Percentiles rank a stretch among this genome's conserved stretches.
Evolutionary conservation across 2,797 vertebrate species (phyloP).

Genomic region (Mormyrops attenuatus): DNA sequence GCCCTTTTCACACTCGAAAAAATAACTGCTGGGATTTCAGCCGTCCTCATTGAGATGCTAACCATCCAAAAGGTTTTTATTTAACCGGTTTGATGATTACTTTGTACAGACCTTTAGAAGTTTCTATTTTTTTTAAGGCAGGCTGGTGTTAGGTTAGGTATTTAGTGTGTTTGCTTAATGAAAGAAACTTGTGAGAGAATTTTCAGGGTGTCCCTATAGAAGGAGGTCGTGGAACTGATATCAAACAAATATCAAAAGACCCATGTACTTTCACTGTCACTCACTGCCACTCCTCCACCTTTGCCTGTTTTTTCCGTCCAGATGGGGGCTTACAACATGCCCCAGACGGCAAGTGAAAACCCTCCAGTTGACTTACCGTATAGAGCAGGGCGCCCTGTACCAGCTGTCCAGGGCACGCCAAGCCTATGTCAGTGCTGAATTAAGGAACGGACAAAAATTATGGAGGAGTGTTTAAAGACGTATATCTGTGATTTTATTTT

Average conservation of each 20-base stretch:
- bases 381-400: neutral
- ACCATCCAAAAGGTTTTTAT: constrained; percentile 1
- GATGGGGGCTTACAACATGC: neutral
- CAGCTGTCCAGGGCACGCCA: neutral
- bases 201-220: neutral
- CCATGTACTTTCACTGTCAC: neutral
- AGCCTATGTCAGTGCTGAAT: neutral
- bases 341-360: neutral
- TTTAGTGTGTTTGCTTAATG: constrained; percentile 4
- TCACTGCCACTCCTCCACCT: neutral
- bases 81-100: constrained; percentile 8
- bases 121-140: neutral
- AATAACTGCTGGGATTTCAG: neutral
- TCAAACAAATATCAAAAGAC: neutral
- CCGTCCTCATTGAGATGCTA: neutral
- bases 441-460: neutral
- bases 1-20: neutral
- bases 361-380: neutral
- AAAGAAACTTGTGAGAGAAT: neutral
- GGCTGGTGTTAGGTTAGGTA: neutral
- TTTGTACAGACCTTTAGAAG: neutral
- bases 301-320: neutral
- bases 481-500: neutral
- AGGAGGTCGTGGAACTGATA: neutral
- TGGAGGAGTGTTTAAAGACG: neutral